phyloP scores from a whole-genome alignment of 2,888 invertebrate species.

The Pilophorus perplexus region DNA sequence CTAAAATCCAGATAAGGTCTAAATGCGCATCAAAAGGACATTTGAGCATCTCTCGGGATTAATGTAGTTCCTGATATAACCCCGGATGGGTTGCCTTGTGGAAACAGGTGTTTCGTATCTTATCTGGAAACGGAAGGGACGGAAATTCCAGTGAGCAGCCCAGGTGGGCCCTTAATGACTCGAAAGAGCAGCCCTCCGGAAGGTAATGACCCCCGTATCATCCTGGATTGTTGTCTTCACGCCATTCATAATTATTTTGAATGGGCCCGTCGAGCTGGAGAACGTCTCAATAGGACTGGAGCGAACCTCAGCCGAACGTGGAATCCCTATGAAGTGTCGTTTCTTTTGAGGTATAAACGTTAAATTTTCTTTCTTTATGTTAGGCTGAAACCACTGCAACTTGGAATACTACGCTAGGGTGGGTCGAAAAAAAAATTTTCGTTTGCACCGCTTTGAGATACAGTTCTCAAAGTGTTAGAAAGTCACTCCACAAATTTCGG shows the following conservation, averaged over 20 bases:
- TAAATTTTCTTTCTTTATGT: background rate
- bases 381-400: background rate
- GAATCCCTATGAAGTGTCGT: too few species aligned
- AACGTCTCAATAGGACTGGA: background rate
- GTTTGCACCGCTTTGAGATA: too few species aligned
- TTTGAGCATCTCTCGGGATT: background rate
- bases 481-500: too few species aligned
- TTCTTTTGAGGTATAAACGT: too few species aligned
- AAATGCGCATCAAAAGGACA: constrained; percentile 5
- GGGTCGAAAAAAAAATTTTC: too few species aligned
- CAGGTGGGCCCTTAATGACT: constrained; percentile 28
- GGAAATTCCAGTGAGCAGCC: background rate
- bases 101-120: constrained; percentile 10
- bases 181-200: constrained; percentile 12
- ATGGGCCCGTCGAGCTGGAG: background rate
- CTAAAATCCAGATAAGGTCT: background rate
- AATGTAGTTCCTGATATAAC: constrained; percentile 10
- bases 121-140: constrained; percentile 11
- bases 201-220: constrained; percentile 3
- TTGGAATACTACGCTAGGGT: too few species aligned
- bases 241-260: constrained; percentile 32
- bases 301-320: too few species aligned
- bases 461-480: too few species aligned
- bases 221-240: constrained; percentile 28
- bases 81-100: background rate